phyloP scores from a whole-genome alignment of 53 echinoderm and acorn worm genomes.

The Echinarachnius parma region DNA sequence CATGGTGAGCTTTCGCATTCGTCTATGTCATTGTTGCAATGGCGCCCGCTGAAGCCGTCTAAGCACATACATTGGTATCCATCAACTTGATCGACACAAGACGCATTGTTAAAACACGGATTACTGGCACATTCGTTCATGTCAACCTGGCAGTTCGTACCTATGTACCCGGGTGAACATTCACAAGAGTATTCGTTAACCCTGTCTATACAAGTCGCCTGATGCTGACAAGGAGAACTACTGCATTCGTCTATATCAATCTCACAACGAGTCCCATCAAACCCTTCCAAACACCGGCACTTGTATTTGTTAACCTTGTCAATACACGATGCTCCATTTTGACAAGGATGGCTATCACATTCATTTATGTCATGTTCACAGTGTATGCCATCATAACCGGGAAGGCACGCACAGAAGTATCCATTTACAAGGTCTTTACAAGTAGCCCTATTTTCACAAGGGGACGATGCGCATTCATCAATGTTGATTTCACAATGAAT shows the following conservation, averaged over 20 bases:
- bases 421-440: conserved; percentile 25
- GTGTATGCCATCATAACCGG: not conserved
- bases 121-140: conserved; percentile 42
- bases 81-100: conserved; percentile 6
- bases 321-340: conserved; percentile 15
- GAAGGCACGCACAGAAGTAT: not conserved
- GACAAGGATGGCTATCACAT: conserved; percentile 23
- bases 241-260: conserved; percentile 20
- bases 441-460: conserved; percentile 49
- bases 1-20: conserved; percentile 59
- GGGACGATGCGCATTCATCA: conserved; percentile 48
- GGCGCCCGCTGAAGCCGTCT: conserved; percentile 50
- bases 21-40: conserved; percentile 66
- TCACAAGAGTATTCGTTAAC: conserved; percentile 45
- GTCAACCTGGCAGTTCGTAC: conserved; percentile 48
- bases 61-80: conserved; percentile 52
- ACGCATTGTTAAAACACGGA: conserved; percentile 11
- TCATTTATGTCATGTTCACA: not conserved
- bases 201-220: conserved; percentile 25
- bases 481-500: conserved; percentile 52
- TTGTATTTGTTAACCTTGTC: conserved; percentile 15
- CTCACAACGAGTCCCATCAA: conserved; percentile 24
- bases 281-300: conserved; percentile 21
- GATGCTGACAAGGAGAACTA: conserved; percentile 1
- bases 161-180: conserved; percentile 43